Evolutionary conservation across 2,888 invertebrate genomes (phyloP).

Genomic region (Dynastes hyllus): DNA sequence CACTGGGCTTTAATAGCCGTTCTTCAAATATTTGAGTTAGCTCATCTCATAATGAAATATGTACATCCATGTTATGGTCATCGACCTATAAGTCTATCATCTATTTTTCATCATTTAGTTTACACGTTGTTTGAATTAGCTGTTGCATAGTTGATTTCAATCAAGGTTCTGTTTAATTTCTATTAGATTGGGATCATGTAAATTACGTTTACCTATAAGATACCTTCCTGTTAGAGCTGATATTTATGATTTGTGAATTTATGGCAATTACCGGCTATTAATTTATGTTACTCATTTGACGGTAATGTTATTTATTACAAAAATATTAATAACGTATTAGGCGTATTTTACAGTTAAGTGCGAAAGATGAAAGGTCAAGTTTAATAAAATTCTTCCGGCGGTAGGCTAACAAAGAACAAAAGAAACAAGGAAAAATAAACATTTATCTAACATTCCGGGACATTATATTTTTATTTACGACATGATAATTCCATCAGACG

Average conservation of each 20-base stretch:
- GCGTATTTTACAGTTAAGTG: not conserved
- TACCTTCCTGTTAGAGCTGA: constrained; percentile 13
- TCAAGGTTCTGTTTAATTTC: constrained; percentile 17
- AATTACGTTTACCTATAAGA: not conserved
- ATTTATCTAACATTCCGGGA: constrained; percentile 28
- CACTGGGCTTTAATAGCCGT: not conserved
- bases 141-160: constrained; percentile 16
- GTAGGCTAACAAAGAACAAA: constrained; percentile 25
- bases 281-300: constrained; percentile 10
- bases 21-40: not conserved
- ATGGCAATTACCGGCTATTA: constrained; percentile 5
- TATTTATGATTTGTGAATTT: constrained; percentile 30
- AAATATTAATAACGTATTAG: constrained; percentile 8
- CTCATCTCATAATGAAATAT: too few relatives aligned
- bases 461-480: constrained; percentile 43
- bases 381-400: constrained; percentile 27
- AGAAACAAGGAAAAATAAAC: constrained; percentile 33
- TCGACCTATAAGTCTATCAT: not conserved
- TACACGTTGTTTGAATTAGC: not conserved
- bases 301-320: constrained; percentile 16
- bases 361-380: constrained; percentile 34
- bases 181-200: constrained; percentile 15
- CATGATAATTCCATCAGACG: constrained; percentile 43
- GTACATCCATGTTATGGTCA: not conserved
- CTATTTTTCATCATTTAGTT: not conserved